Evolutionary conservation across 2,888 invertebrate genomes (phyloP).

Genomic region (Tillus elongatus): DNA sequence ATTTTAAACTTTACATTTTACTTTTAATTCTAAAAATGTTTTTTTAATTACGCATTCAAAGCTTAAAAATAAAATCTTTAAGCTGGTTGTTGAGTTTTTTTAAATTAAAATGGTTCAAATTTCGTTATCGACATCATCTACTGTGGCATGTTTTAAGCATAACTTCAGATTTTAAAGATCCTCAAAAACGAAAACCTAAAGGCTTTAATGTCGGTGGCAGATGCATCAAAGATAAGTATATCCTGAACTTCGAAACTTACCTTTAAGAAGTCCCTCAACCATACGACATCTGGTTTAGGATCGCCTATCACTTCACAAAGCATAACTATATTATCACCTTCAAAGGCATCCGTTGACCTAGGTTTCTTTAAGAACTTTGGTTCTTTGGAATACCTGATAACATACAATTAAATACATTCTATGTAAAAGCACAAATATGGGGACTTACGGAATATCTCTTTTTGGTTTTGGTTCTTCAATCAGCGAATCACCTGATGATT

Average conservation of each 20-base stretch:
- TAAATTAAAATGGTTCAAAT: no score
- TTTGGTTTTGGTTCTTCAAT: conserved; percentile 3
- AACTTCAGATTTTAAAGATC: no score
- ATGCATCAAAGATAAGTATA: no score
- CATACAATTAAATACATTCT: conserved; percentile 7
- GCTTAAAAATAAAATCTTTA: no score
- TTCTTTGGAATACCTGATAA: conserved; percentile 65
- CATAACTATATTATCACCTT: conserved; percentile 80
- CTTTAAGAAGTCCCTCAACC: conserved; percentile 80
- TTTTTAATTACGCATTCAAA: no score
- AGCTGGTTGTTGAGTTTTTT: no score
- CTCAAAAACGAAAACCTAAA: no score
- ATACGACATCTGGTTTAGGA: conserved; percentile 79
- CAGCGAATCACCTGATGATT: conserved; percentile 6
- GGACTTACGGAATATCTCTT: conserved; percentile 28
- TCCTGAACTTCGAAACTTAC: conserved; percentile 54
- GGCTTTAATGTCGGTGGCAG: no score
- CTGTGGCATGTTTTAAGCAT: no score
- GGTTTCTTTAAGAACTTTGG: conserved; percentile 79
- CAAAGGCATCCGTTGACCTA: conserved; percentile 68
- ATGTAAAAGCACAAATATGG: not conserved
- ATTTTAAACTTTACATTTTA: no score
- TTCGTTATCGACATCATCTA: no score
- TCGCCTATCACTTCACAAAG: conserved; percentile 82
- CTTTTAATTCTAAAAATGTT: no score